Evolutionary conservation across 1,140 invertebrate genomes (phyloP).

Genomic region (Lutraria rhynchaena): DNA sequence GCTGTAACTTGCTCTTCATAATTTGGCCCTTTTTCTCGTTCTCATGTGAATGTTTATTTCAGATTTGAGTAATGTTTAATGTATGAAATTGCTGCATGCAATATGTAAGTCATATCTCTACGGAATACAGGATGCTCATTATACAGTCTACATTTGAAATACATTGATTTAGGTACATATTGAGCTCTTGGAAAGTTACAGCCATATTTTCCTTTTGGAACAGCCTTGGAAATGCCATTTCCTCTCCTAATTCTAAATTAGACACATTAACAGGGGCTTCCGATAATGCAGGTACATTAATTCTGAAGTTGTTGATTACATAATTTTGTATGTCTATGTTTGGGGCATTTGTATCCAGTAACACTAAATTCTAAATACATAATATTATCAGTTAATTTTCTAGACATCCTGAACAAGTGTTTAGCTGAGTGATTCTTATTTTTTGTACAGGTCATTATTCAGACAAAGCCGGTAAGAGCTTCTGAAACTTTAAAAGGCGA

Average conservation of each 20-base stretch:
- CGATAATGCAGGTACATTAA: too few species aligned
- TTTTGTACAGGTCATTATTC: background rate
- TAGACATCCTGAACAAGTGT: too few species aligned
- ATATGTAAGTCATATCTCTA: conserved; percentile 22
- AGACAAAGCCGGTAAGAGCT: too few species aligned
- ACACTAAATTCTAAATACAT: too few species aligned
- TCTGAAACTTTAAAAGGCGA: too few species aligned
- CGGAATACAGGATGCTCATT: conserved; percentile 22
- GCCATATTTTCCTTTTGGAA: conserved; percentile 18
- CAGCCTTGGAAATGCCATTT: conserved; percentile 30
- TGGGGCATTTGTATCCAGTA: too few species aligned
- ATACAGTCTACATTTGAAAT: conserved; percentile 16
- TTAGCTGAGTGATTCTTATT: too few species aligned
- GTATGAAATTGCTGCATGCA: conserved; percentile 38
- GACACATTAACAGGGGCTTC: too few species aligned
- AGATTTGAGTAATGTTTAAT: conserved; percentile 24
- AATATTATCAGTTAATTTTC: too few species aligned
- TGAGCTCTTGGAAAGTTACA: background rate
- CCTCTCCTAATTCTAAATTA: conserved; percentile 30
- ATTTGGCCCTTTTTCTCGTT: conserved; percentile 6
- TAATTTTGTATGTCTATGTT: too few species aligned
- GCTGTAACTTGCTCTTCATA: too few species aligned
- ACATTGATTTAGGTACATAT: background rate
- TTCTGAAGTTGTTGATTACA: too few species aligned
- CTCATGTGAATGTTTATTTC: conserved; percentile 31